Base-by-base conservation (phyloP, 2,888 invertebrate species). In the Yponomeuta plumbellus region DNA sequence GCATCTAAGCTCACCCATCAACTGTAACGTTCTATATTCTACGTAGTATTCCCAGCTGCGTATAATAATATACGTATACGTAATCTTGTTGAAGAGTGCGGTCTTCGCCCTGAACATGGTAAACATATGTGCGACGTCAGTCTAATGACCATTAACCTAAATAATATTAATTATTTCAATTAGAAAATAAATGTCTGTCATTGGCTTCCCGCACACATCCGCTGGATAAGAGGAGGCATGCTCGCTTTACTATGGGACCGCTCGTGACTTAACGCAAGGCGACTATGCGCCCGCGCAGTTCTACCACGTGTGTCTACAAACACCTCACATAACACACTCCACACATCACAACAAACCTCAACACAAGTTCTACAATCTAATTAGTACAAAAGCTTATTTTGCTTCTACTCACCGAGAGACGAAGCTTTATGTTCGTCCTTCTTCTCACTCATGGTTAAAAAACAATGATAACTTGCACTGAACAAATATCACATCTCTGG, bases 341-440 rank as follows among this genome's bases (percentile, higher is more conserved):
- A 63, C n/a, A 1, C 5, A 10, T 21, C 11, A 22, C 22, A 13
- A 40, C 20, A 58, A 59, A 59, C 59, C 11, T 62, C 52, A 22
- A 8, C 56, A 56, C n/a, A 11, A 65, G 57, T 13, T 13, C 11
- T n/a, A 57, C 26, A 39, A 57, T 17, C 56, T 23, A 57, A 26
- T 34, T 34, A 26, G 10, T 13, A 17, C 44, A 17, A 66, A 67
- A 71, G 69, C 70, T 69, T 67, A 63, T 44, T 22, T 63, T 22
- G 21, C 20, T 63, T 40, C n/a, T 44, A 69, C 90, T 91, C 81
- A 91, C 90, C 88, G 75, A 84, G 86, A 88, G 88, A 86, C 84
- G 89, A 88, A 88, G 88, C 88, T 91, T 88, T 88, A 90, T 86
- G 88, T 89, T 90, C 90, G 88, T 84, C 87, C 86, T 86, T 86